phyloP scores from a whole-genome alignment of 2,797 vertebrate genomes.

The Poecilia picta region DNA sequence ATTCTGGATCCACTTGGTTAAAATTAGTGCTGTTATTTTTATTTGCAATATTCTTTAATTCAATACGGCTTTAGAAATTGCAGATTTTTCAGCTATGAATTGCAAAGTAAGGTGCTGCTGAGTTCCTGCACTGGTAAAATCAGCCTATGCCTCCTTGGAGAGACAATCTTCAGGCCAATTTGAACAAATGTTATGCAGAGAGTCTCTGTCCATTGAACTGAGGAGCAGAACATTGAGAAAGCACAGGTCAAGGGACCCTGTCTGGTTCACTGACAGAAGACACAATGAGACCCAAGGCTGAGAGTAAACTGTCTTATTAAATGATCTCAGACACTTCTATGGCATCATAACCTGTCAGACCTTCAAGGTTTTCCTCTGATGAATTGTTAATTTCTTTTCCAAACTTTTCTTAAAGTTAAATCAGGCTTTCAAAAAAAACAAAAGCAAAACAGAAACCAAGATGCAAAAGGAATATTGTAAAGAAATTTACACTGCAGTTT shows the following conservation, averaged over 20 bases:
- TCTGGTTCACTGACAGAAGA: not conserved
- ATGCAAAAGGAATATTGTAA: not conserved
- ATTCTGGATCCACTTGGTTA: not conserved
- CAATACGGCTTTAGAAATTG: not conserved
- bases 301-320: not conserved
- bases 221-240: not conserved
- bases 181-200: not conserved
- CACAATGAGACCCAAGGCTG: not conserved
- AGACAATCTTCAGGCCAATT: not conserved
- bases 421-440: not conserved
- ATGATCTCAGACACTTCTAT: not conserved
- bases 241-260: not conserved
- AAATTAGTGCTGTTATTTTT: not conserved
- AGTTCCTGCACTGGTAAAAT: not conserved
- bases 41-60: not conserved
- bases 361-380: not conserved
- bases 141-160: not conserved
- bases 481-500: not conserved
- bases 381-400: not conserved
- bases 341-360: not conserved
- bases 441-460: not conserved
- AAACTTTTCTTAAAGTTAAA: not conserved
- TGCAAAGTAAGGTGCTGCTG: not conserved
- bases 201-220: not conserved
- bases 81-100: not conserved